Conservation (phyloP, 2,797 vertebrate genomes). For the Lagodon rhomboides region DNA sequence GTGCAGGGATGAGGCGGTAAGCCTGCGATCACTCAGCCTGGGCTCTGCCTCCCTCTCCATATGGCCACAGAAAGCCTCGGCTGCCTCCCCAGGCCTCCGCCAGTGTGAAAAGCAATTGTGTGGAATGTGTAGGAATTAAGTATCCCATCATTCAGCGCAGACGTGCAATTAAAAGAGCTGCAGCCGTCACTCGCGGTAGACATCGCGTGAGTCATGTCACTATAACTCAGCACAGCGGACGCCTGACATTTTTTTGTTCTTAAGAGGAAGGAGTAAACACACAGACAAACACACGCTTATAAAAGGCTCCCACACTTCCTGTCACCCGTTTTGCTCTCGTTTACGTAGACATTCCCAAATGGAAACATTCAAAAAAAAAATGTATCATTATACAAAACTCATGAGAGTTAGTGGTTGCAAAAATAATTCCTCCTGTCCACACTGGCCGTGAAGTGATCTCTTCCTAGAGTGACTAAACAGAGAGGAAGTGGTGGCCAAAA, state of each 20-base stretch:
- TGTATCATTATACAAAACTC: too few relatives aligned
- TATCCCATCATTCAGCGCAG: conserved; percentile 96
- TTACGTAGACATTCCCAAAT: conserved; percentile 37
- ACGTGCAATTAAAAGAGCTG: conserved; percentile 96
- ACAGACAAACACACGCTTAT: conserved; percentile 29
- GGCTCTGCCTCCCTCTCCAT: conserved; percentile 84
- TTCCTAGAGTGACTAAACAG: neutral
- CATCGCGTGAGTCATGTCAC: conserved; percentile 88
- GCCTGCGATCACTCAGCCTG: conserved; percentile 89
- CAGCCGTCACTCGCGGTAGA: conserved; percentile 90
- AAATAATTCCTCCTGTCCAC: conserved; percentile 16
- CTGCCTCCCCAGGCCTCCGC: conserved; percentile 90
- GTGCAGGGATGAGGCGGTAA: conserved; percentile 67
- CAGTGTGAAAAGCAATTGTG: conserved; percentile 94
- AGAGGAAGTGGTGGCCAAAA: neutral
- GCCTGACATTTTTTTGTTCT: conserved; percentile 55
- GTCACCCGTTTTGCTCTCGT: conserved; percentile 29
- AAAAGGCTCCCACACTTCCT: conserved; percentile 23
- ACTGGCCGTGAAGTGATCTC: conserved; percentile 4
- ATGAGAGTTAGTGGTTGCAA: conserved; percentile 17
- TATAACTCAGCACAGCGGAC: conserved; percentile 86
- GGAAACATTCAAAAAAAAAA: neutral
- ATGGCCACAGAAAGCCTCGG: conserved; percentile 88
- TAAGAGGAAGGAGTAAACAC: conserved; percentile 45
- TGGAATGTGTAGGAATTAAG: conserved; percentile 97